Evolutionary conservation across 2,797 vertebrate genomes (phyloP).

Genomic region (Smutsia temminckii): DNA sequence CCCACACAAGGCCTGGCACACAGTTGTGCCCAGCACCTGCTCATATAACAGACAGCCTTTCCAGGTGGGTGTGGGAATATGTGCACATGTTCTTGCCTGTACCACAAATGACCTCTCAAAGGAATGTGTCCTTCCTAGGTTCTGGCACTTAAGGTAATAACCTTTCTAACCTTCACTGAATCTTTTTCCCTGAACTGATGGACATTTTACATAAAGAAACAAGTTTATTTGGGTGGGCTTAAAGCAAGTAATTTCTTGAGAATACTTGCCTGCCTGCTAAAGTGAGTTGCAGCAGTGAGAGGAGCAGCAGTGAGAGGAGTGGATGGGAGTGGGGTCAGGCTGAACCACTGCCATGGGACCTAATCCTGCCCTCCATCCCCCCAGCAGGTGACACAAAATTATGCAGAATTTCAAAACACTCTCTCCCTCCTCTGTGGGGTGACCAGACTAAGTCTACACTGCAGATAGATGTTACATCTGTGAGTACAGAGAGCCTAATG

Average conservation of each 20-base stretch:
- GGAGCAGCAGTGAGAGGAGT: too few relatives aligned
- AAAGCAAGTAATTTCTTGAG: not conserved
- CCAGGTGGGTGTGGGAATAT: not conserved
- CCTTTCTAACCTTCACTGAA: not conserved
- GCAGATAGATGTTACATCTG: not conserved
- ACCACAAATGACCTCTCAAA: not conserved
- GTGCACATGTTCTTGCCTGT: not conserved
- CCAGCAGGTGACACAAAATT: fast-evolving
- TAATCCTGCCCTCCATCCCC: too few relatives aligned
- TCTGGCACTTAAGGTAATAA: not conserved
- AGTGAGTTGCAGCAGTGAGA: not conserved
- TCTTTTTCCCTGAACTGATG: not conserved
- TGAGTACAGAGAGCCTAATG: fast-evolving
- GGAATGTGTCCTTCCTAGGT: not conserved
- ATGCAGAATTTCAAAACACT: not conserved
- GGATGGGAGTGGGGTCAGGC: not conserved
- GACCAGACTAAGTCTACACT: not conserved
- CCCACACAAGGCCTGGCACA: not conserved
- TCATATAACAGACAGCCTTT: not conserved
- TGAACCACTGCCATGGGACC: not conserved
- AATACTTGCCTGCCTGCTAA: not conserved
- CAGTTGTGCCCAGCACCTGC: not conserved
- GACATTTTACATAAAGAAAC: not conserved
- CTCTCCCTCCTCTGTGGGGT: not conserved
- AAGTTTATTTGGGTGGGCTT: too few relatives aligned